These are phyloP conservation scores for Loris lydekkerianus DNA, from an alignment of 2,797 vertebrate genomes.

Conservation along the genomic window DNA sequence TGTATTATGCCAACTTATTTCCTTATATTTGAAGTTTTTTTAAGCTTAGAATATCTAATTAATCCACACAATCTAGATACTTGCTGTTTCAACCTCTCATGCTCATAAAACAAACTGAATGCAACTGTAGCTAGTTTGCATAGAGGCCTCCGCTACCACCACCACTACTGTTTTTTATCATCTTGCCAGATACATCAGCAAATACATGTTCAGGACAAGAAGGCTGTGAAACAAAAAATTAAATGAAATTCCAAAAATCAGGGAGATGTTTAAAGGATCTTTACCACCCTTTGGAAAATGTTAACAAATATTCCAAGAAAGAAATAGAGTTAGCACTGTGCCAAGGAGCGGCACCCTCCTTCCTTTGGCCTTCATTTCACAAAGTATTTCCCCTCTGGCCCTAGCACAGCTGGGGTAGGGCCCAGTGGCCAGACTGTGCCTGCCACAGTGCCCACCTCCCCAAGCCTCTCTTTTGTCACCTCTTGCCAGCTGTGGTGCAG, in stretches of 20 bases:
- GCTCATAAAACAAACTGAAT: constrained; percentile 84
- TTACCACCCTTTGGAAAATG: not conserved
- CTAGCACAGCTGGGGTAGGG: not conserved
- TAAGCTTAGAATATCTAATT: constrained; percentile 88
- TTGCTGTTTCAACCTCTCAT: constrained; percentile 86
- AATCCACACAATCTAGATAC: constrained; percentile 86
- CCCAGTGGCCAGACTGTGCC: not conserved
- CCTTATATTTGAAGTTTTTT: constrained; percentile 72
- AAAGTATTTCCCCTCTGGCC: not conserved
- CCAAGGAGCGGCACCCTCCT: constrained; percentile 37
- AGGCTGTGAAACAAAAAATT: constrained; percentile 73
- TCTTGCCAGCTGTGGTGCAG: not conserved
- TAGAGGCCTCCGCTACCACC: not conserved
- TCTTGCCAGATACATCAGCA: constrained; percentile 58
- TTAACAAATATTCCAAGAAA: constrained; percentile 4
- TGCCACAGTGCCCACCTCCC: rapidly evolving
- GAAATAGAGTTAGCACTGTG: not conserved
- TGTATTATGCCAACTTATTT: constrained; percentile 88
- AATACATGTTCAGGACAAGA: constrained; percentile 50
- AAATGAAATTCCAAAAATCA: constrained; percentile 31
- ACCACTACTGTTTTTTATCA: not conserved
- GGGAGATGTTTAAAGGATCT: constrained; percentile 63
- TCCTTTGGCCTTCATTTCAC: constrained; percentile 45
- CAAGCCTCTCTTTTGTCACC: not conserved
- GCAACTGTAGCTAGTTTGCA: constrained; percentile 84